These are phyloP conservation scores for Microcebus murinus DNA, from an alignment of 2,113 vertebrate genomes.

Conservation along the genomic window DNA sequence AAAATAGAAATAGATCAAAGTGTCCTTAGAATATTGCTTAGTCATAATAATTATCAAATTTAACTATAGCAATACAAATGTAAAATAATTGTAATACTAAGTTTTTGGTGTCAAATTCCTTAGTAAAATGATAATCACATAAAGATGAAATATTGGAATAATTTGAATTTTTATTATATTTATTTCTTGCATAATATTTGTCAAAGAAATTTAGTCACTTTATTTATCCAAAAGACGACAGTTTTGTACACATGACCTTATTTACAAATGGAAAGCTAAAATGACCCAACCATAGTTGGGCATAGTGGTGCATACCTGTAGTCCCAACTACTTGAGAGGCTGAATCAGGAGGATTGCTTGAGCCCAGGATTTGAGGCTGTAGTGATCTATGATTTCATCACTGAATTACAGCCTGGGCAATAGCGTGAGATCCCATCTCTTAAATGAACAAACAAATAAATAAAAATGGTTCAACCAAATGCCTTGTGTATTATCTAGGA, in stretches of 20 bases:
- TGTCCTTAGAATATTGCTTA: conserved; percentile 5
- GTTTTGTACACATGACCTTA: background rate
- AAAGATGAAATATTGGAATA: background rate
- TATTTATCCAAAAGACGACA: background rate
- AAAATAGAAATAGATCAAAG: background rate
- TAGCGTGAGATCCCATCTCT: too few species aligned
- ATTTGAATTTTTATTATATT: background rate
- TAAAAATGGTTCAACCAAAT: conserved; percentile 1
- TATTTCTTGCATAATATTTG: background rate
- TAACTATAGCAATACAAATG: background rate
- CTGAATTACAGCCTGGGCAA: too few species aligned
- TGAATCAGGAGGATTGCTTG: too few species aligned
- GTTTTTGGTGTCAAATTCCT: background rate
- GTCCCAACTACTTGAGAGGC: too few species aligned
- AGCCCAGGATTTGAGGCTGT: too few species aligned
- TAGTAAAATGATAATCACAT: background rate
- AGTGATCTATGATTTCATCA: too few species aligned
- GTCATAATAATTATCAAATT: background rate
- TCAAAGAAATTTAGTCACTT: background rate
- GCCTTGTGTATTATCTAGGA: background rate
- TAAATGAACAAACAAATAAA: background rate
- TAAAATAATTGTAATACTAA: background rate
- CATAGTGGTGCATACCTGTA: too few species aligned
- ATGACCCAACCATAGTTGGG: too few species aligned
- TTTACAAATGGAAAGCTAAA: background rate